Conservation (phyloP, 2,797 vertebrate genomes). For the Gobionotothen gibberifrons region DNA sequence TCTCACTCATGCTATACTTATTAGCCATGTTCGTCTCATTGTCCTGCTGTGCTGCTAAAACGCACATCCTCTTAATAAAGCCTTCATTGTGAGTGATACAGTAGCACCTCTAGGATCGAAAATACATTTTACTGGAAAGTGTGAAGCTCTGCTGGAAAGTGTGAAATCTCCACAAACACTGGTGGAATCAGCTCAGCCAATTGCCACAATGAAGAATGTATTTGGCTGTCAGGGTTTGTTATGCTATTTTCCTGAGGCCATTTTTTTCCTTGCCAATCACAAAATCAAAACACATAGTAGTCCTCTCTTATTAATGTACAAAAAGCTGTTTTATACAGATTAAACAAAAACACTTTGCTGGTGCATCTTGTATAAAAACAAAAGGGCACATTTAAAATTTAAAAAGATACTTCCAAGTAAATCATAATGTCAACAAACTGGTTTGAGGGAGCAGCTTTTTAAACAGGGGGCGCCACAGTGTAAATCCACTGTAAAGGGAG, state of each 20-base stretch:
- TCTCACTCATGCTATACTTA: slow-evolving; percentile 73
- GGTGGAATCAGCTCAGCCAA: slow-evolving; percentile 35
- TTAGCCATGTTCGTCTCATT: slow-evolving; percentile 66
- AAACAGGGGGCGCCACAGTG: slow-evolving; percentile 69
- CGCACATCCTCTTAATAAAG: slow-evolving; percentile 50
- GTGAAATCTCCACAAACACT: slow-evolving; percentile 61
- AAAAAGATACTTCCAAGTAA: slow-evolving; percentile 23
- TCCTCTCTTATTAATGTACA: not conserved
- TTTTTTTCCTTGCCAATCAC: slow-evolving; percentile 19
- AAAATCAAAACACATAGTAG: slow-evolving; percentile 25
- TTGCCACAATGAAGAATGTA: slow-evolving; percentile 35
- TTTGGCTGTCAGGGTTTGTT: slow-evolving; percentile 31
- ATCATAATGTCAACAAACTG: slow-evolving; percentile 33
- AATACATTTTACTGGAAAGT: slow-evolving; percentile 55
- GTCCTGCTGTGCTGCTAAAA: slow-evolving; percentile 66
- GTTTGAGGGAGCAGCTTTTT: slow-evolving; percentile 35
- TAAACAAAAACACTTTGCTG: not conserved
- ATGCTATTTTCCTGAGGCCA: not conserved
- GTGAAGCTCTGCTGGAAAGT: slow-evolving; percentile 59
- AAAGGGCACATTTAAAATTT: slow-evolving; percentile 6
- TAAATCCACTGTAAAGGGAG: slow-evolving; percentile 51
- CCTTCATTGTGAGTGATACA: slow-evolving; percentile 59
- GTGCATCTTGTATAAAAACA: not conserved
- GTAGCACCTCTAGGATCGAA: slow-evolving; percentile 60
- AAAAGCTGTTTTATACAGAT: slow-evolving; percentile 1